phyloP scores from a whole-genome alignment of 1,140 invertebrate genomes.

The Plutomurus gul region DNA sequence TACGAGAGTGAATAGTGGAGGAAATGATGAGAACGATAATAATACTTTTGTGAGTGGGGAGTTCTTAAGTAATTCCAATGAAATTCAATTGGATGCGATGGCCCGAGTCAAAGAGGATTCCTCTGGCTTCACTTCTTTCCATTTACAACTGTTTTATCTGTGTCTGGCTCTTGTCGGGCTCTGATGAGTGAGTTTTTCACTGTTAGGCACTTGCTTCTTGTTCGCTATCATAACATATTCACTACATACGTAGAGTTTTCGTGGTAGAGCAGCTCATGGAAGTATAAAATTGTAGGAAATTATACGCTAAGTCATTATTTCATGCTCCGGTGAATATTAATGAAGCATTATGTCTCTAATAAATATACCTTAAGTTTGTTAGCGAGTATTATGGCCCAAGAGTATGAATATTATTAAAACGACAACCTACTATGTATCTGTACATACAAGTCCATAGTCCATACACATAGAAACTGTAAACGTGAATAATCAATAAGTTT shows the following conservation, averaged over 20 bases:
- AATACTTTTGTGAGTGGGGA: conserved; percentile 6
- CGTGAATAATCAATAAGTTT: no score
- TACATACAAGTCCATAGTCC: no score
- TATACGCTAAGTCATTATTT: background rate
- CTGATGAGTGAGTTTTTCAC: no score
- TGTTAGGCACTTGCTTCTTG: no score
- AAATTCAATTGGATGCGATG: conserved; percentile 17
- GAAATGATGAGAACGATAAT: conserved; percentile 1
- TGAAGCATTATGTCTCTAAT: background rate
- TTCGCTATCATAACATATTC: background rate
- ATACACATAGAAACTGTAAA: no score
- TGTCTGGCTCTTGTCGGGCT: background rate
- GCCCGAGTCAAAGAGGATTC: background rate
- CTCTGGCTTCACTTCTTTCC: background rate
- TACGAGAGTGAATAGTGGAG: background rate
- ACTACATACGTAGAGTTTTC: no score
- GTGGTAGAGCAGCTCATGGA: background rate
- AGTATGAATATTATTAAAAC: no score
- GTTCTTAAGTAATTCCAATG: background rate
- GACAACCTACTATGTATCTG: no score
- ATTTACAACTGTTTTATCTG: background rate
- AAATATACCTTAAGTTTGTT: no score
- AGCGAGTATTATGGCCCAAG: background rate
- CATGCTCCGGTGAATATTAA: background rate
- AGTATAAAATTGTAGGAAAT: background rate